These are phyloP conservation scores for Prietella phreatophila DNA, from an alignment of 2,113 vertebrate species.

Conservation along the genomic window DNA sequence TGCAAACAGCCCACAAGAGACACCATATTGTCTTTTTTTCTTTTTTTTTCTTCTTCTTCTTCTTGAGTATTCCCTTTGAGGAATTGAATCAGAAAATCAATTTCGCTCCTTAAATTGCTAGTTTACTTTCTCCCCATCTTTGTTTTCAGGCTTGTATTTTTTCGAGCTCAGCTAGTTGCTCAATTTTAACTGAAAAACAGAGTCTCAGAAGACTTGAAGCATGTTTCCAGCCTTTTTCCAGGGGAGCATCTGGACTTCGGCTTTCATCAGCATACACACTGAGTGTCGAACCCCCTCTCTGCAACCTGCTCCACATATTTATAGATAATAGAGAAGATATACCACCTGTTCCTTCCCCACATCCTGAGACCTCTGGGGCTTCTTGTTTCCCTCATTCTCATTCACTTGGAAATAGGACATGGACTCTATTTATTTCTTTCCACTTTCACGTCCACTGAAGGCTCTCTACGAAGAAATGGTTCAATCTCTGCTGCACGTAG, in stretches of 20 bases:
- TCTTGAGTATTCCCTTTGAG: not conserved
- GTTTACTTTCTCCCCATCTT: not conserved
- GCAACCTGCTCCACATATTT: constrained; percentile 38
- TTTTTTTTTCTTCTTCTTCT: not conserved
- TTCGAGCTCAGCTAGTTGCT: constrained; percentile 25
- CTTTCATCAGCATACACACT: constrained; percentile 29
- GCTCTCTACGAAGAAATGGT: constrained; percentile 54
- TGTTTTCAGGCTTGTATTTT: constrained; percentile 2
- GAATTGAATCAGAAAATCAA: constrained; percentile 17
- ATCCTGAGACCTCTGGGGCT: constrained; percentile 39
- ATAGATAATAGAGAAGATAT: constrained; percentile 47
- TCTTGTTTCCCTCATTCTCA: constrained; percentile 30
- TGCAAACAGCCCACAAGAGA: not conserved
- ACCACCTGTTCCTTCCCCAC: constrained; percentile 37
- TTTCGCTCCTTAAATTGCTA: not conserved
- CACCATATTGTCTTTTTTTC: not conserved
- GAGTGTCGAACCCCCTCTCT: constrained; percentile 1
- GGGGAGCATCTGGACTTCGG: not conserved
- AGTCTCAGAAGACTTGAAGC: constrained; percentile 12
- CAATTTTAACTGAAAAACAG: constrained; percentile 19
- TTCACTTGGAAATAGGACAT: constrained; percentile 63
- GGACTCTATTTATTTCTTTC: constrained; percentile 64
- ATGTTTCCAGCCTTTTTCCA: not conserved
- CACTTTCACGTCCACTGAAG: constrained; percentile 57
- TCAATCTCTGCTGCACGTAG: constrained; percentile 59